A percentile compares a stretch with the other conserved stretches of the same genome.
Evolutionary conservation across 1,140 invertebrate genomes (phyloP).

Genomic region (Pseudoatta argentina): DNA sequence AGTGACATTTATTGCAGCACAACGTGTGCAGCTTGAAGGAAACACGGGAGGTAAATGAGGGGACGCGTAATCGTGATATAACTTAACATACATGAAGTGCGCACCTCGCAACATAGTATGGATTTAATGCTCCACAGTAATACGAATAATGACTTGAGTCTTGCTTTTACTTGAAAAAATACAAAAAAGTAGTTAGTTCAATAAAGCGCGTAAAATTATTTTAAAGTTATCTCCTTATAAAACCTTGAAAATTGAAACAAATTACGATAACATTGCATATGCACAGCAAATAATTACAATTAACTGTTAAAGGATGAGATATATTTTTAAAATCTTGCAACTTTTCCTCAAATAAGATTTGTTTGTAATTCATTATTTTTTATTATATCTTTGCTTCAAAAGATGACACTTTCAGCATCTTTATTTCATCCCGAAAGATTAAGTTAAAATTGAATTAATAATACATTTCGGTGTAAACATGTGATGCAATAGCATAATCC

Average conservation of each 20-base stretch:
- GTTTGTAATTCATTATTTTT: too few species aligned
- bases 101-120: background rate
- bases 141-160: conserved; percentile 31
- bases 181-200: background rate
- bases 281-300: background rate
- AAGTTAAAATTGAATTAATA: background rate
- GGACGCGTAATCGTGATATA: conserved; percentile 47
- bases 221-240: background rate
- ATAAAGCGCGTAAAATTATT: background rate
- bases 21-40: conserved; percentile 21
- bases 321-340: too few species aligned
- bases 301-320: background rate
- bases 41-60: conserved; percentile 33
- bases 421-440: too few species aligned
- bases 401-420: too few species aligned
- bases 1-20: conserved; percentile 58
- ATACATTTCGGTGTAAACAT: background rate
- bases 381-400: too few species aligned
- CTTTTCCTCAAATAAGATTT: too few species aligned
- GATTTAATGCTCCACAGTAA: conserved; percentile 33
- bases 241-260: background rate
- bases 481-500: background rate
- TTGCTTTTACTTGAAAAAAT: conserved; percentile 27
- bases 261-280: background rate
- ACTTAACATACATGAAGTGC: conserved; percentile 42